Base-by-base conservation (phyloP, 2,113 vertebrate genomes). In the Atractosteus spatula region DNA sequence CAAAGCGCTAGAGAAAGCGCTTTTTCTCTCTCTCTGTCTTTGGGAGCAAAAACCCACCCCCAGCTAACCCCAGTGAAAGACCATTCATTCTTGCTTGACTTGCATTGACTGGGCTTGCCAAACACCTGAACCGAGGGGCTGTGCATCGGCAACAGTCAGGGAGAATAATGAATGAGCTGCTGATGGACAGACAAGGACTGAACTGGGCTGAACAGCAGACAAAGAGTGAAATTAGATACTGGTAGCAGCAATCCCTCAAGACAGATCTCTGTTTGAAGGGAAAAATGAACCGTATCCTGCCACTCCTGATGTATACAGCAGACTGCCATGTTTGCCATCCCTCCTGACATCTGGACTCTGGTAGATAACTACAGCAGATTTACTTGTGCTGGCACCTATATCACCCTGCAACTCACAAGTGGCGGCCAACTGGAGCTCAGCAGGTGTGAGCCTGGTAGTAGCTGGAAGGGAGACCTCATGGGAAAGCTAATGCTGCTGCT, bases 171-270 rank as follows among this genome's bases (percentile, higher is more conserved):
- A 29, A 68, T 41, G 47, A 55, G 47, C 16, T 12, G 12, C 57
- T 14, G 17, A 68, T 45, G 29, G 66, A 55, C 16, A 55, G 51
- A 55, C 51, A 68, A 41, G 54, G 16, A n/a, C n/a, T n/a, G n/a
- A 29, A 5, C 51, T 59, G 57, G 12, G 14, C 8, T 59, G 13
- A 59, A 29, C 13, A 13, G 11, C 4, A 59, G 11, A 59, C 6
- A 8, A 59, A 59, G 5, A 13, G 11, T 59, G n/a, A 59, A 59
- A 8, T 59, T 8, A 4, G 57, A 55, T 4, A 29, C 47, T 41
- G 66, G 66, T 68, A 68, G 7, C 16, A 8, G n/a, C 55, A 68
- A 55, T 55, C 66, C 66, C 51, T 54, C 17, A 29, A 55, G 47
- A 68, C n/a, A 3, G 66, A 54, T 51, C 66, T 68, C 8, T 45